Base-by-base conservation (phyloP, 2,888 invertebrate species). In the Rhyacophila evoluta region DNA sequence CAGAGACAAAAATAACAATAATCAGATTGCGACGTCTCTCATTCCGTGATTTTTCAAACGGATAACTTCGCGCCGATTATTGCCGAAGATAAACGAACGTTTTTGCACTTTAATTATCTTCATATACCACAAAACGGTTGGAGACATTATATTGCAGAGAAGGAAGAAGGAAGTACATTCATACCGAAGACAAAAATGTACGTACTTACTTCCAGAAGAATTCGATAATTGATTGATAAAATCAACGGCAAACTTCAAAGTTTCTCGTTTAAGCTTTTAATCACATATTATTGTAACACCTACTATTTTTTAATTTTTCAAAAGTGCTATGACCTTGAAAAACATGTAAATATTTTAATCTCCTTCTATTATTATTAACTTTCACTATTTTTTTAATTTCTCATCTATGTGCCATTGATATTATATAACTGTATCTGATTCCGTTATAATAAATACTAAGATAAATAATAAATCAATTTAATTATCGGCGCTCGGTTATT, bases 31-130 rank as follows among this genome's bases (percentile, higher is more conserved):
- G 55, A 55, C 55, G 55, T 55, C 25, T 55, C 10, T 55, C 19
- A 55, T 55, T 55, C 25, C 10, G 19, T 55, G 55, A 55, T 55
- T 55, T 55, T 55, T 12, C 55, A 55, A 55, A 19, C 55, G 25
- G 55, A 55, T 55, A 55, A 55, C 8, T 55, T 55, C 10, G 25
- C 55, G 55, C 15, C 55, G 55, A 55, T 55, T 55, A 19, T 55
- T 55, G 2, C 55, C 55, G 55, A 55, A 55, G 55, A 55, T 55
- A 55, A 55, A 55, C 55, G 55, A 55, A 55, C 55, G 55, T 19
- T 10, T 55, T 55, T 19, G 55, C 55, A 55, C 55, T 55, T 55
- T 55, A 55, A 55, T 55, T 55, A 55, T 55, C 55, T 55, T 55
- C 10, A 55, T 55, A 55, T 8, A 55, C 55, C 19, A 19, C 55